These are phyloP conservation scores for Menidia menidia DNA, from an alignment of 2,797 vertebrate species.

Conservation along the genomic window DNA sequence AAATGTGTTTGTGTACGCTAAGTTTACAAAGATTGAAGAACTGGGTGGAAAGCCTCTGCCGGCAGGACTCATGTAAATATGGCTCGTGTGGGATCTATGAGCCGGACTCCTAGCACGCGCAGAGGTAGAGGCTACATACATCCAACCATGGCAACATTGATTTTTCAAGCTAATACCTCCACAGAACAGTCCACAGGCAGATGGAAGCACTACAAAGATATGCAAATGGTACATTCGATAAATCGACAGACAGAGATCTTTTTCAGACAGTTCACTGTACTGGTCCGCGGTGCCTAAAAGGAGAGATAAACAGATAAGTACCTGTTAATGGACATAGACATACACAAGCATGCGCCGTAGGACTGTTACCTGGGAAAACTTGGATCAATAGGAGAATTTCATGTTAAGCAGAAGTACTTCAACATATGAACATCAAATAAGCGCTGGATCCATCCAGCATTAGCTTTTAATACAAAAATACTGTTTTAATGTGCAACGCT, in stretches of 20 bases:
- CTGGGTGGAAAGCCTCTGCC: constrained; percentile 54
- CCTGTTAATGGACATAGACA: constrained; percentile 80
- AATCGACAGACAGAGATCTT: constrained; percentile 84
- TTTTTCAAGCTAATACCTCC: constrained; percentile 86
- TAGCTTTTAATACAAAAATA: constrained; percentile 42
- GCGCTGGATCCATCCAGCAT: constrained; percentile 18
- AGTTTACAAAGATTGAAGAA: constrained; percentile 69
- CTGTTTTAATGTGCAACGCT: constrained; percentile 33
- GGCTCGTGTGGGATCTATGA: constrained; percentile 68
- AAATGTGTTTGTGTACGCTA: constrained; percentile 65
- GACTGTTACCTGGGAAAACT: constrained; percentile 59
- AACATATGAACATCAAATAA: constrained; percentile 56
- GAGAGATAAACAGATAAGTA: constrained; percentile 86
- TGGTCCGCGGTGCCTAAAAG: constrained; percentile 79
- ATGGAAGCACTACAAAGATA: constrained; percentile 88
- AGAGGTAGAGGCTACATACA: constrained; percentile 72
- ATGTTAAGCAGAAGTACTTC: constrained; percentile 54
- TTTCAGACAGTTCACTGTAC: constrained; percentile 81
- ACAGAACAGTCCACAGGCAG: constrained; percentile 83
- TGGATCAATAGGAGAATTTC: constrained; percentile 56
- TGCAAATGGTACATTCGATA: constrained; percentile 86
- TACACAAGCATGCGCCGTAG: constrained; percentile 57
- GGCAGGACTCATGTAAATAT: constrained; percentile 75
- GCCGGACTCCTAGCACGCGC: constrained; percentile 71
- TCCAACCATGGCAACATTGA: constrained; percentile 82